Base-by-base conservation (phyloP, 2,888 invertebrate species). In the Frankliniella intonsa region DNA sequence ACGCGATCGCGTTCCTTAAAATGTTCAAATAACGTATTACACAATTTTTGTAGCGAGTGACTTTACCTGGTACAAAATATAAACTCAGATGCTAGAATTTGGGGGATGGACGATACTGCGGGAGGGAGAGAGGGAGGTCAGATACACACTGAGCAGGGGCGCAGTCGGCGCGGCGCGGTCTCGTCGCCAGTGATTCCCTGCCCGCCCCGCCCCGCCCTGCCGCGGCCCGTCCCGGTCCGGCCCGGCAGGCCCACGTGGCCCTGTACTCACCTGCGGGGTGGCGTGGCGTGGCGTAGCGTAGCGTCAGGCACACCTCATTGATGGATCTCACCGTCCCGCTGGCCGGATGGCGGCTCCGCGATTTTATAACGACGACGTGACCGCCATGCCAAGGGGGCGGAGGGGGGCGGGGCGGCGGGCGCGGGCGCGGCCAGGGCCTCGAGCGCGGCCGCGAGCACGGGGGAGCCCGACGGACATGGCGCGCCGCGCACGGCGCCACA, bases 231-330 rank as follows among this genome's bases (percentile, higher is more conserved):
- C 55, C 1, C 55, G 12, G 55, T 8, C 14, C 55, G 55, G 55
- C 55, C 14, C 55, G 8, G 51, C 51, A 12, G 10, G 14, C 55
- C 55, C 17, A 14, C 55, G 55, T 19, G 19, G 69, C 65, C 65
- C 22, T 22, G 22, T 22, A 25, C 69, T 76, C 25, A 76, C 69
- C 69, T 76, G 38, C 25, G 69, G 69, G 25, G 22, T 25, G n/a
- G 69, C 22, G 69, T n/a, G 65, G 7, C 69, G 55, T 62, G 69
- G 69, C 69, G 7, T 22, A 11, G 25, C 19, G 25, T 76, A 38
- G 38, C 38, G 38, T 38, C 38, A 38, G 38, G 69, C 69, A 69
- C 69, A 69, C 25, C 69, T 69, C 69, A n/a, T 69, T 76, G 69
- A 76, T 22, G 69, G 69, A 25, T 38, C 38, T 38, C 38, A 38